A percentile compares a stretch with the other conserved stretches of the same genome.
Evolutionary conservation across 2,113 vertebrate species (phyloP).

Genomic region (Dendropsophus ebraccatus): DNA sequence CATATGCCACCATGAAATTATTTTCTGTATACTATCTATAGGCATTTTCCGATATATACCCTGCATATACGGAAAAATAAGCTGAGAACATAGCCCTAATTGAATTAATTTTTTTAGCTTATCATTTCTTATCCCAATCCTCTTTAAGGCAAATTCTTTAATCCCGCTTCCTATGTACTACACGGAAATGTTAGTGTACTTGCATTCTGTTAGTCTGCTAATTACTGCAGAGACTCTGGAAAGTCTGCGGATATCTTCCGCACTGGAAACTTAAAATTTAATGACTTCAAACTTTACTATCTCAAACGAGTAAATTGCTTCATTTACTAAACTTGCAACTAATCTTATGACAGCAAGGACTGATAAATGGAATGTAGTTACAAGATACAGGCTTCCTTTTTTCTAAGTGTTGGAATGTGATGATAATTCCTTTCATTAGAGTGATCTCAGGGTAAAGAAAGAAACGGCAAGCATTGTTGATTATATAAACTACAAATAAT

Average conservation of each 20-base stretch:
- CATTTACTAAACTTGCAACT: conserved; percentile 28
- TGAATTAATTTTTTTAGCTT: neutral
- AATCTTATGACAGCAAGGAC: conserved; percentile 44
- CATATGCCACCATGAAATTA: neutral
- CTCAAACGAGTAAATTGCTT: conserved; percentile 50
- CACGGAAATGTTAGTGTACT: neutral
- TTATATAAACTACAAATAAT: conserved; percentile 51
- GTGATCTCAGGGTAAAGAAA: conserved; percentile 14
- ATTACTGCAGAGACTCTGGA: conserved; percentile 30
- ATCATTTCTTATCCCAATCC: neutral
- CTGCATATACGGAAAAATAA: neutral
- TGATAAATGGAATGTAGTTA: conserved; percentile 44
- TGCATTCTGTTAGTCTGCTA: neutral
- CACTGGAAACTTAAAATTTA: conserved; percentile 29
- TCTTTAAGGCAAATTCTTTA: neutral
- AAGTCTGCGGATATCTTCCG: conserved; percentile 4
- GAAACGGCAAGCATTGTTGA: conserved; percentile 37
- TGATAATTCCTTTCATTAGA: conserved; percentile 53
- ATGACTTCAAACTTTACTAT: conserved; percentile 39
- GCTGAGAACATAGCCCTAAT: neutral
- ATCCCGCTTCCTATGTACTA: neutral
- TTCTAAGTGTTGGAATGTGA: conserved; percentile 6
- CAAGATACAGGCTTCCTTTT: conserved; percentile 25
- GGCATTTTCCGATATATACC: neutral
- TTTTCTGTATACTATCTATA: neutral